These are phyloP conservation scores for Tetragnatha versicolor DNA, from an alignment of 1,140 invertebrate species.

Conservation along the genomic window DNA sequence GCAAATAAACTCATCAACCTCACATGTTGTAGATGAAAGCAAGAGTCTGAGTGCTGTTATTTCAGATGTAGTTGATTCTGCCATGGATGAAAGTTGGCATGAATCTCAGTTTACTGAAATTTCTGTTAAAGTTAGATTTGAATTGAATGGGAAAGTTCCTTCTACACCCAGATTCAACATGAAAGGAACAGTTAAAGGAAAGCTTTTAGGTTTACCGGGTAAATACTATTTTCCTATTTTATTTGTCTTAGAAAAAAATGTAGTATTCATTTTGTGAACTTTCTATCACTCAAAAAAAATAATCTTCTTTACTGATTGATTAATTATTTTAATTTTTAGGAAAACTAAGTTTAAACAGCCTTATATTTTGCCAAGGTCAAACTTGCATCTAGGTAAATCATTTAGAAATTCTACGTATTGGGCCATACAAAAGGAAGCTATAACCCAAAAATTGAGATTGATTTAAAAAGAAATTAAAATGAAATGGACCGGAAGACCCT, in stretches of 20 bases:
- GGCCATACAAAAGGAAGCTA: too few relatives aligned
- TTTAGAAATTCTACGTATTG: too few relatives aligned
- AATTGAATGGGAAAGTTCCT: conserved; percentile 18
- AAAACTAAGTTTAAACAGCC: too few relatives aligned
- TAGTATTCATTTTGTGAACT: background rate
- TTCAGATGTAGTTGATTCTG: conserved; percentile 38
- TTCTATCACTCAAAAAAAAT: background rate
- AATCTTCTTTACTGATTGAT: too few relatives aligned
- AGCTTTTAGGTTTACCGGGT: conserved; percentile 43
- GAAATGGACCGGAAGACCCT: too few relatives aligned
- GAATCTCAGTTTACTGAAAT: conserved; percentile 18
- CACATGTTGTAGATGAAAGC: conserved; percentile 58
- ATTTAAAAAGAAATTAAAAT: too few relatives aligned
- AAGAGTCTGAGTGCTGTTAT: conserved; percentile 52
- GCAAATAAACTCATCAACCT: conserved; percentile 19
- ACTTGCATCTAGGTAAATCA: too few relatives aligned
- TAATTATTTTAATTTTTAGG: too few relatives aligned
- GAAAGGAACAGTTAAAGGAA: conserved; percentile 35
- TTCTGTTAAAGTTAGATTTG: conserved; percentile 16
- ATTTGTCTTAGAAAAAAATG: background rate
- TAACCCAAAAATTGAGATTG: too few relatives aligned
- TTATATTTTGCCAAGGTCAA: too few relatives aligned
- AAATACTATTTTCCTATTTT: background rate
- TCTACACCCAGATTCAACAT: background rate
- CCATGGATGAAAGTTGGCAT: background rate